These are phyloP conservation scores for Gymnocypris eckloni DNA, from an alignment of 2,797 vertebrate species.

Conservation along the genomic window DNA sequence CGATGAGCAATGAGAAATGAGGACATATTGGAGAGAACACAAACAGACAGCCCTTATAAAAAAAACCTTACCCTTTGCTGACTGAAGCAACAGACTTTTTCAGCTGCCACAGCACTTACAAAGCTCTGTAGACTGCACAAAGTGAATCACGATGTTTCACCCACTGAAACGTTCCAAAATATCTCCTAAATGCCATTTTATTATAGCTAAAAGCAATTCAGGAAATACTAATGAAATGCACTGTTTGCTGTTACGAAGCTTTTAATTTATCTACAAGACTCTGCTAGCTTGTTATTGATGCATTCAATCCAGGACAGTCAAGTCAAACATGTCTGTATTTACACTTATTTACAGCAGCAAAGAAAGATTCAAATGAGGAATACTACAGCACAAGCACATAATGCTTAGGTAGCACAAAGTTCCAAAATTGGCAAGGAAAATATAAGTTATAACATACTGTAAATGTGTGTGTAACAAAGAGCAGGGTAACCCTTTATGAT, in stretches of 20 bases:
- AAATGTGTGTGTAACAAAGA: slow-evolving; percentile 3
- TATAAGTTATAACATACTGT: background rate
- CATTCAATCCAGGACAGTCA: background rate
- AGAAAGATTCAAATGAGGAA: background rate
- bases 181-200: slow-evolving; percentile 40
- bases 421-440: background rate
- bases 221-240: slow-evolving; percentile 24
- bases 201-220: slow-evolving; percentile 17
- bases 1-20: slow-evolving; percentile 39
- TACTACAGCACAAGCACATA: background rate
- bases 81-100: slow-evolving; percentile 53
- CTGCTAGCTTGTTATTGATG: slow-evolving; percentile 11
- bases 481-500: background rate
- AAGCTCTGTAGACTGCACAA: slow-evolving; percentile 45
- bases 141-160: slow-evolving; percentile 51
- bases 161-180: slow-evolving; percentile 39
- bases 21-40: slow-evolving; percentile 31
- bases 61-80: slow-evolving; percentile 48
- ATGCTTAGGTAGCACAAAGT: background rate
- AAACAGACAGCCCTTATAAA: slow-evolving; percentile 16
- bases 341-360: slow-evolving; percentile 5
- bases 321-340: background rate
- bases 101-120: slow-evolving; percentile 52
- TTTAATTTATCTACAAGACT: slow-evolving; percentile 23
- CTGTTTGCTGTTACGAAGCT: slow-evolving; percentile 8